Evolutionary conservation across 2,797 vertebrate species (phyloP).

Genomic region (Alauda arvensis): DNA sequence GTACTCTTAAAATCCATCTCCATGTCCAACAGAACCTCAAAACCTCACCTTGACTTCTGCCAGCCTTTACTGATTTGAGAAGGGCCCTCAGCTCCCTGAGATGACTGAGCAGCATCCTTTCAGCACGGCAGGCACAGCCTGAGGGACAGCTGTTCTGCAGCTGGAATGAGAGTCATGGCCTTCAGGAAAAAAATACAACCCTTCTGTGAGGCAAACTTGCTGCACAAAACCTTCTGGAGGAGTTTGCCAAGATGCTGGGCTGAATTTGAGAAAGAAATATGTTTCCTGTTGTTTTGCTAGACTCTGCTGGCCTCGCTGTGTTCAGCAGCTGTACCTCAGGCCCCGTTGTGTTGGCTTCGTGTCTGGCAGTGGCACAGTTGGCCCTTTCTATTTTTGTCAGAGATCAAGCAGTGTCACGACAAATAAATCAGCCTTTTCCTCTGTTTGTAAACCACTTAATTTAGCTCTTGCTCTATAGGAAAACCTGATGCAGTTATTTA

Average conservation of each 20-base stretch:
- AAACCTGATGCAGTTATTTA: constrained; percentile 39
- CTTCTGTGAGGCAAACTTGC: not conserved
- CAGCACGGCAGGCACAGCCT: not conserved
- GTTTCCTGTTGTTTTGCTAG: not conserved
- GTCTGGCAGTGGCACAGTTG: not conserved
- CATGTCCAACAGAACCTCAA: not conserved
- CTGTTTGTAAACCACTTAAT: constrained; percentile 45
- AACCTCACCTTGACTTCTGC: not conserved
- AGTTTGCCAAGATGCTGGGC: not conserved
- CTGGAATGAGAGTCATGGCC: not conserved
- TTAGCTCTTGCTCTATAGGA: constrained; percentile 12
- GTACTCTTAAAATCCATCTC: not conserved
- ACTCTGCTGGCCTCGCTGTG: not conserved
- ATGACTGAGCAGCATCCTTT: not conserved
- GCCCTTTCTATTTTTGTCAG: not conserved
- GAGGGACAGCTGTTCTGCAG: not conserved
- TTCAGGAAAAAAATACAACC: not conserved
- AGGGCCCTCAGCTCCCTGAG: not conserved
- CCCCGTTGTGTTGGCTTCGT: not conserved
- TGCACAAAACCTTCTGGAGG: not conserved
- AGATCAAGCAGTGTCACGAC: not conserved
- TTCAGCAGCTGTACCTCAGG: not conserved
- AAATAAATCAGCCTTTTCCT: constrained; percentile 1
- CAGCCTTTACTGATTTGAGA: not conserved
- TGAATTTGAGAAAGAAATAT: not conserved